Evolutionary conservation across 2,888 invertebrate genomes (phyloP).

Genomic region (Theristus sp.): DNA sequence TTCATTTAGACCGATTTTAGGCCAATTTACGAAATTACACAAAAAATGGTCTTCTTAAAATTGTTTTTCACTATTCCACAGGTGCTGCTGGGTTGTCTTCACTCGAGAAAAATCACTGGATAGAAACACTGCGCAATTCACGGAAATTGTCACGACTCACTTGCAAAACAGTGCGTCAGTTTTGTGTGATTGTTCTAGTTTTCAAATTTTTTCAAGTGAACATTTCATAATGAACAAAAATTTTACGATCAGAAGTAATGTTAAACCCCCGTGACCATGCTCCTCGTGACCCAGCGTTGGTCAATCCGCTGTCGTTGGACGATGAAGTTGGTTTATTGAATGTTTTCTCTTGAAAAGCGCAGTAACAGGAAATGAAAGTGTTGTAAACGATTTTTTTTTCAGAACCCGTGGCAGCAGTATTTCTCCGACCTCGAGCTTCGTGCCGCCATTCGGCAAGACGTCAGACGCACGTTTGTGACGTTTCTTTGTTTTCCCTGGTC

Average conservation of each 20-base stretch:
- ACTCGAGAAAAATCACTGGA: slow-evolving; percentile 12
- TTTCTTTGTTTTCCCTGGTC: background rate
- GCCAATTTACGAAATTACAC: background rate
- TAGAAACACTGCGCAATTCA: slow-evolving; percentile 9
- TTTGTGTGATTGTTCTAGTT: background rate
- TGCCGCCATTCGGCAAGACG: slow-evolving; percentile 56
- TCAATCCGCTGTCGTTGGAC: slow-evolving; percentile 57
- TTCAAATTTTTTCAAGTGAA: background rate
- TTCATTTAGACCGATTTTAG: too few relatives aligned
- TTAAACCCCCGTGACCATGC: slow-evolving; percentile 13
- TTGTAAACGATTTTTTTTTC: slow-evolving; percentile 29
- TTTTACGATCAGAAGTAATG: background rate
- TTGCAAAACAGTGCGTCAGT: slow-evolving; percentile 1
- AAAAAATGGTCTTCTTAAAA: background rate
- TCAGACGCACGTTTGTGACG: slow-evolving; percentile 45
- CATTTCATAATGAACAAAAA: background rate
- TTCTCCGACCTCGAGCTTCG: slow-evolving; percentile 60
- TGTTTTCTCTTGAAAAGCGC: too few relatives aligned
- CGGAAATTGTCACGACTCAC: slow-evolving; percentile 9
- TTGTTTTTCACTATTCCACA: slow-evolving; percentile 4
- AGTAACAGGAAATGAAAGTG: background rate
- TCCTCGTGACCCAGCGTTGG: slow-evolving; percentile 29
- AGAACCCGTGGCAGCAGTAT: slow-evolving; percentile 67
- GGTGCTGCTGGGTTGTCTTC: slow-evolving; percentile 17
- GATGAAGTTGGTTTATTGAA: slow-evolving; percentile 42